Conservation (phyloP, 2,888 invertebrate genomes). For the Folsomia candida region DNA sequence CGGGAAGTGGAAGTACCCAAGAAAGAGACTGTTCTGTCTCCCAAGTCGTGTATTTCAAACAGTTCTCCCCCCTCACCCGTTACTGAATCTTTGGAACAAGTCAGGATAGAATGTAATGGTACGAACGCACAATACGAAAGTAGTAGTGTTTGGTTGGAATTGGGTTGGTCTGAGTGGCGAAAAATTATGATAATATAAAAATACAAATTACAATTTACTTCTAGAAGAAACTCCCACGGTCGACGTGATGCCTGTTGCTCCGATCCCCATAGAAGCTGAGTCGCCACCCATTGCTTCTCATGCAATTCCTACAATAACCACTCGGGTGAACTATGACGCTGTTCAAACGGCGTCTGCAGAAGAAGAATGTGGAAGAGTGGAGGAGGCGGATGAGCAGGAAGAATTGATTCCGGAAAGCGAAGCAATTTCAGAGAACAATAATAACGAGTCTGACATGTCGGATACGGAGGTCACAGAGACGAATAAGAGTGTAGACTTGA, state of each 20-base stretch:
- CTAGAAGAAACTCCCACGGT: too few species aligned
- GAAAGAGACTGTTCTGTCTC: neutral
- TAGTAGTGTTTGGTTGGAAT: too few species aligned
- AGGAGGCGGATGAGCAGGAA: neutral
- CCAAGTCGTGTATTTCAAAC: neutral
- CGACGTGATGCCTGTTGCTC: too few species aligned
- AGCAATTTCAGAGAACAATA: neutral
- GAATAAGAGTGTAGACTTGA: neutral
- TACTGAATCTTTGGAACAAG: too few species aligned
- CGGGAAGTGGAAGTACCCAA: neutral
- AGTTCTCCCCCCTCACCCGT: too few species aligned
- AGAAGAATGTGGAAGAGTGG: conserved; percentile 14
- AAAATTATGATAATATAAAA: too few species aligned
- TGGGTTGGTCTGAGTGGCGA: too few species aligned
- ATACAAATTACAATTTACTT: too few species aligned
- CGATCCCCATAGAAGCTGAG: too few species aligned
- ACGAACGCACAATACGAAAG: too few species aligned
- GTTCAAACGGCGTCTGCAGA: neutral
- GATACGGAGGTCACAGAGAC: neutral
- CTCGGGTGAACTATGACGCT: conserved; percentile 39
- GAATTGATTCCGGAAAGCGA: neutral
- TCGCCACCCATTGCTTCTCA: too few species aligned
- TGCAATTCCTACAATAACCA: conserved; percentile 47
- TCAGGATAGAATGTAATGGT: too few species aligned
- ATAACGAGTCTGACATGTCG: neutral